Evolutionary conservation across 2,113 vertebrate species (phyloP).

Genomic region (Patagioenas fasciata): DNA sequence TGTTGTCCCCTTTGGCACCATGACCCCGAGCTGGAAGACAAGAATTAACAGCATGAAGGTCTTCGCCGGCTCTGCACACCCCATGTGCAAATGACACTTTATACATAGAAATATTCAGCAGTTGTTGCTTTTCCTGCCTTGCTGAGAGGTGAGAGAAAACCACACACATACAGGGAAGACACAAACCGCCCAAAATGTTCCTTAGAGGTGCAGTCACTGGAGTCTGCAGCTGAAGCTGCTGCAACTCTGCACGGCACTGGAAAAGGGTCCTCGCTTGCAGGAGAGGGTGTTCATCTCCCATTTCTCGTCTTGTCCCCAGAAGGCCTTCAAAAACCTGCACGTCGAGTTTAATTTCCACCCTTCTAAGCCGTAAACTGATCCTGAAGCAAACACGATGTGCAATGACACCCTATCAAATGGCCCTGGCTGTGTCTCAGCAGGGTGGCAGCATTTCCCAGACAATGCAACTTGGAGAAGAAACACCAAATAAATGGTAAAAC

Average conservation of each 20-base stretch:
- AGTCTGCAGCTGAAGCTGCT: neutral
- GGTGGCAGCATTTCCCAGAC: neutral
- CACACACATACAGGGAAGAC: neutral
- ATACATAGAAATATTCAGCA: neutral
- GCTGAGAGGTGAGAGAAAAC: neutral
- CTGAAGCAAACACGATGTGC: accelerated
- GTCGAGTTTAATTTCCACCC: neutral
- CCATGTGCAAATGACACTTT: neutral
- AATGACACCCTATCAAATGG: neutral
- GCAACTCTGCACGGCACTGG: neutral
- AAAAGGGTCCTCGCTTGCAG: neutral
- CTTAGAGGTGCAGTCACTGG: accelerated
- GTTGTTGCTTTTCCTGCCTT: neutral
- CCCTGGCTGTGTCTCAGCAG: neutral
- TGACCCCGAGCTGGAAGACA: slow-evolving; percentile 85
- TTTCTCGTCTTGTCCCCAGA: accelerated
- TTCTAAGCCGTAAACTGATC: neutral
- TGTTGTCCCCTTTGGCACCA: slow-evolving; percentile 93
- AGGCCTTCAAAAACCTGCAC: neutral
- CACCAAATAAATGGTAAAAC: neutral
- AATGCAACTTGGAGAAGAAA: neutral
- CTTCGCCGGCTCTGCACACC: neutral
- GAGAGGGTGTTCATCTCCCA: neutral
- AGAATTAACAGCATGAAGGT: neutral
- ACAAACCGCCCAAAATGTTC: neutral